A percentile compares a stretch with the other conserved stretches of the same genome.
Evolutionary conservation across 2,113 vertebrate genomes (phyloP).

Genomic region (Axis porcinus): DNA sequence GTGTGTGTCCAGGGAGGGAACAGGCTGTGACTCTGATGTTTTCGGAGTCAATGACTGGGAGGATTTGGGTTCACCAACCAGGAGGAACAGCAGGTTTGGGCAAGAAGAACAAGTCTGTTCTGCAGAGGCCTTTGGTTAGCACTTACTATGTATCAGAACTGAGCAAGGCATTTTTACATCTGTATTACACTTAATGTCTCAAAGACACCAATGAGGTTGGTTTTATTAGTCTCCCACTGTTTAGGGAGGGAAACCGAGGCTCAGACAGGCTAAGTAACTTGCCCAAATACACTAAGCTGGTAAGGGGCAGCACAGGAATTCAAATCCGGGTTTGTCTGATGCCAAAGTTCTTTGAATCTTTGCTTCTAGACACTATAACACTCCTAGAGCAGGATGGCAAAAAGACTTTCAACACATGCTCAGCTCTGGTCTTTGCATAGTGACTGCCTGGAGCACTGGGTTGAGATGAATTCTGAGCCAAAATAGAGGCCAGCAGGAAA

Average conservation of each 20-base stretch:
- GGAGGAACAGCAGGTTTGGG: background rate
- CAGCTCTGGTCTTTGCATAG: background rate
- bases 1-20: background rate
- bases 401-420: background rate
- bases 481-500: background rate
- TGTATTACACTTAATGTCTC: background rate
- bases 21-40: accelerated
- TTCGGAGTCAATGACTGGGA: background rate
- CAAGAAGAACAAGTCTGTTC: background rate
- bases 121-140: background rate
- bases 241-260: background rate
- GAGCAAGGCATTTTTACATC: background rate
- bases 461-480: background rate
- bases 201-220: background rate
- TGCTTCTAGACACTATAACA: background rate
- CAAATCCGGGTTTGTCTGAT: background rate
- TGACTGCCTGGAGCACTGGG: background rate
- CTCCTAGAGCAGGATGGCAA: background rate
- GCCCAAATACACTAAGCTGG: background rate
- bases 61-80: background rate
- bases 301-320: background rate
- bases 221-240: background rate
- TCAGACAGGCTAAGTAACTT: background rate
- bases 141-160: background rate
- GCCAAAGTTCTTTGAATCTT: background rate